Conservation (phyloP, 1,140 invertebrate genomes). For the Condylostylus longicornis region DNA sequence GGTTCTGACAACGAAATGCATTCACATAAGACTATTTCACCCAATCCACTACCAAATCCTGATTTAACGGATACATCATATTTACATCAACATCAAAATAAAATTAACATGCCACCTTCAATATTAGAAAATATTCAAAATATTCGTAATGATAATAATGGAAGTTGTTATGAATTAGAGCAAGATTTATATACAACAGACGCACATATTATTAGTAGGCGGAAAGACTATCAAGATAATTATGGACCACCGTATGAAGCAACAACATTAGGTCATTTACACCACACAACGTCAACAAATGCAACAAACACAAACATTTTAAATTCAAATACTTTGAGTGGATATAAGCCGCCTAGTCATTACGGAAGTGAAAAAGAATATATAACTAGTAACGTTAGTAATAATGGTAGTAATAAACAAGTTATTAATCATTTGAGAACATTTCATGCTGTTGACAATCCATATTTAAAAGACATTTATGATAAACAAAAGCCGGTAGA, state of each 20-base stretch:
- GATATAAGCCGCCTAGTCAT: conserved; percentile 27
- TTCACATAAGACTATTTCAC: conserved; percentile 47
- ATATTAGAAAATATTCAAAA: conserved; percentile 40
- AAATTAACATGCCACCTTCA: conserved; percentile 38
- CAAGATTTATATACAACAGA: conserved; percentile 25
- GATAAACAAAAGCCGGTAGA: conserved; percentile 26
- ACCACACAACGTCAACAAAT: too few species aligned
- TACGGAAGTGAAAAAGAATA: conserved; percentile 30
- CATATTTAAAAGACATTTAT: conserved; percentile 28
- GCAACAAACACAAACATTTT: not conserved
- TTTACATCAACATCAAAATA: conserved; percentile 34
- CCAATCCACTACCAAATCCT: conserved; percentile 56
- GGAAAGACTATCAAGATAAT: conserved; percentile 24
- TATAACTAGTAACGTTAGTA: conserved; percentile 9
- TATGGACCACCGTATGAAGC: conserved; percentile 15
- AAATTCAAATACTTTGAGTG: not conserved
- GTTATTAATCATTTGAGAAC: conserved; percentile 28
- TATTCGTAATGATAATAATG: conserved; percentile 33
- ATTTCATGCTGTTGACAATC: conserved; percentile 24
- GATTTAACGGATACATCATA: conserved; percentile 48
- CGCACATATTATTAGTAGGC: too few species aligned
- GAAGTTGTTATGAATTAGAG: conserved; percentile 21
- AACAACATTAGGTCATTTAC: too few species aligned
- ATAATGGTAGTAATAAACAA: conserved; percentile 16
- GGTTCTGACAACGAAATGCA: conserved; percentile 53